phyloP scores from a whole-genome alignment of 2,113 vertebrate species.

The Cryptotis parvus region DNA sequence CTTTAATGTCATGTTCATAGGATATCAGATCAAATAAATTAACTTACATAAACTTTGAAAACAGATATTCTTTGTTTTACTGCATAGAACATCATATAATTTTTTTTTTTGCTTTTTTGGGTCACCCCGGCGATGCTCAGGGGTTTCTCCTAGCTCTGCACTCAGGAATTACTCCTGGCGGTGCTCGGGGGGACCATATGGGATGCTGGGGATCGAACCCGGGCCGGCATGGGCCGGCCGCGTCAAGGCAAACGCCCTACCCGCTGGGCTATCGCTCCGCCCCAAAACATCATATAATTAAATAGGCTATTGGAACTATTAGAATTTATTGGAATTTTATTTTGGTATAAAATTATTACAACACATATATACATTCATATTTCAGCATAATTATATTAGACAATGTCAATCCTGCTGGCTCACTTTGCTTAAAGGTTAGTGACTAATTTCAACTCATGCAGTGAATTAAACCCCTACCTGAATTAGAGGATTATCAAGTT shows the following conservation, averaged over 20 bases:
- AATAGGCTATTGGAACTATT: background rate
- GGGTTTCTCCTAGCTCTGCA: no score
- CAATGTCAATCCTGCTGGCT: background rate
- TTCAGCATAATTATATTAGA: background rate
- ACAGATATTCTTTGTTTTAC: background rate
- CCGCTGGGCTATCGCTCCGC: no score
- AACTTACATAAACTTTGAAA: background rate
- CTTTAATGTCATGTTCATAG: background rate
- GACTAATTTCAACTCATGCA: background rate
- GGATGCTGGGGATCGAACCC: no score
- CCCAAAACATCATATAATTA: background rate
- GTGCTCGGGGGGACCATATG: no score
- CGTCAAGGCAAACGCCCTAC: no score
- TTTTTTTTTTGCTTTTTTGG: no score
- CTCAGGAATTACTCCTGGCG: no score
- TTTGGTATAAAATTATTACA: background rate
- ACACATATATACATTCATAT: background rate
- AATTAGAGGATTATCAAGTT: background rate
- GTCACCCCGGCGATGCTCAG: no score
- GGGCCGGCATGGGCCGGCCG: no score
- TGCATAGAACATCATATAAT: background rate
- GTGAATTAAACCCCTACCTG: background rate
- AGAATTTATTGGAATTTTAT: background rate
- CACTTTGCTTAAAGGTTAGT: background rate
- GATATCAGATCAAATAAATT: background rate